A percentile compares a stretch with the other conserved stretches of the same genome.
Evolutionary conservation across 1,140 invertebrate species (phyloP).

Genomic region (Microplitis mediator): DNA sequence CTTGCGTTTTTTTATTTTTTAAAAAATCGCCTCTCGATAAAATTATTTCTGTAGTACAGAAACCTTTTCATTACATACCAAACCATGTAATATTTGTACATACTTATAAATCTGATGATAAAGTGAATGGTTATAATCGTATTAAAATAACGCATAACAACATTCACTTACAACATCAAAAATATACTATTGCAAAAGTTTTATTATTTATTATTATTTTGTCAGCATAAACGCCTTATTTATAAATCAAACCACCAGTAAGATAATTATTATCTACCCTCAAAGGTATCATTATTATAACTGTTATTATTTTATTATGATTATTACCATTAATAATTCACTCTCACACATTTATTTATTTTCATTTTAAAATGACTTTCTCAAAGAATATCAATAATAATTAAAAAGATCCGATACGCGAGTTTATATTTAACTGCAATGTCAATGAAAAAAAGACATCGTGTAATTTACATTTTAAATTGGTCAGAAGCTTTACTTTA

Average conservation of each 20-base stretch:
- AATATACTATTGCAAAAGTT: slow-evolving; percentile 59
- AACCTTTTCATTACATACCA: slow-evolving; percentile 49
- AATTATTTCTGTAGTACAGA: slow-evolving; percentile 43
- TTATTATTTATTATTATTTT: slow-evolving; percentile 49
- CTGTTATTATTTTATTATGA: neutral
- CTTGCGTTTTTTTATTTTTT: slow-evolving; percentile 30
- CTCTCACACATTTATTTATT: neutral
- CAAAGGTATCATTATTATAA: neutral
- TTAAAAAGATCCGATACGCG: slow-evolving; percentile 20
- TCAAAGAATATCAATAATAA: neutral
- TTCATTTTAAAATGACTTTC: neutral
- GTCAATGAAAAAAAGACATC: slow-evolving; percentile 3
- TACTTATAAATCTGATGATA: slow-evolving; percentile 41
- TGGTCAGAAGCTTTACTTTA: neutral
- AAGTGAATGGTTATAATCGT: slow-evolving; percentile 8
- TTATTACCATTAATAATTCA: neutral
- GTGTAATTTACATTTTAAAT: slow-evolving; percentile 11
- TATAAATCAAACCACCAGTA: too few species aligned
- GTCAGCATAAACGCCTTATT: neutral
- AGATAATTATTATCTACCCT: slow-evolving; percentile 44
- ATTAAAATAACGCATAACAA: slow-evolving; percentile 43
- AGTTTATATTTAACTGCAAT: slow-evolving; percentile 11
- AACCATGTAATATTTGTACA: slow-evolving; percentile 55
- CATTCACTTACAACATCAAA: slow-evolving; percentile 60
- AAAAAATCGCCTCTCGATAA: slow-evolving; percentile 21